These are phyloP conservation scores for Zosterops japonicus DNA, from an alignment of 2,113 vertebrate species.

Conservation along the genomic window DNA sequence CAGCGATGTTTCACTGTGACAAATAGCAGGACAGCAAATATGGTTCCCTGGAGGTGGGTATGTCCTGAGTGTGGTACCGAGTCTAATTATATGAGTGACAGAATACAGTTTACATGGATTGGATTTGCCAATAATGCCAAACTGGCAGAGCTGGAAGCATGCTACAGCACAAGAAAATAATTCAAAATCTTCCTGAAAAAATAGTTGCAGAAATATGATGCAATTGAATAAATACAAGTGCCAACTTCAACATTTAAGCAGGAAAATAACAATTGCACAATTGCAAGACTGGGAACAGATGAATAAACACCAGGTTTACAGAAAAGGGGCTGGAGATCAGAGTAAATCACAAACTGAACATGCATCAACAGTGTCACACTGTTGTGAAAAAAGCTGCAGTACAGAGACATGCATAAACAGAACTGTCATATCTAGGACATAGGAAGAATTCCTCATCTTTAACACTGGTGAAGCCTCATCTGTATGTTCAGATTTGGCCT, in stretches of 20 bases:
- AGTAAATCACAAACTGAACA: background rate
- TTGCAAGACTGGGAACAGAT: background rate
- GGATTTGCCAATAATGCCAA: background rate
- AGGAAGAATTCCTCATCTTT: background rate
- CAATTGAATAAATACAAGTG: background rate
- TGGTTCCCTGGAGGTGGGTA: background rate
- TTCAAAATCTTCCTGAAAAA: background rate
- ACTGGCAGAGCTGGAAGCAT: background rate
- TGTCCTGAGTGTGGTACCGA: background rate
- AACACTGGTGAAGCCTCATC: background rate
- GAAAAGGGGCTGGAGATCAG: background rate
- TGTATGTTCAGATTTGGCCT: background rate
- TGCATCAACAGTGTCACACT: background rate
- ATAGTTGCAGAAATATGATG: slow-evolving; percentile 4
- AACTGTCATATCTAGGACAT: slow-evolving; percentile 44
- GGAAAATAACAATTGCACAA: background rate
- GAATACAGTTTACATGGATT: background rate
- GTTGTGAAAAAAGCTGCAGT: background rate
- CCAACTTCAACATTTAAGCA: background rate
- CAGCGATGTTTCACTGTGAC: background rate
- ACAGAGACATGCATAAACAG: background rate
- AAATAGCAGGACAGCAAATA: background rate
- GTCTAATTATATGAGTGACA: background rate
- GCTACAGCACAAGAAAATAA: background rate
- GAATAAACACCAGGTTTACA: background rate